Conservation (phyloP, 2,113 vertebrate species). For the Ammodytes dubius region DNA sequence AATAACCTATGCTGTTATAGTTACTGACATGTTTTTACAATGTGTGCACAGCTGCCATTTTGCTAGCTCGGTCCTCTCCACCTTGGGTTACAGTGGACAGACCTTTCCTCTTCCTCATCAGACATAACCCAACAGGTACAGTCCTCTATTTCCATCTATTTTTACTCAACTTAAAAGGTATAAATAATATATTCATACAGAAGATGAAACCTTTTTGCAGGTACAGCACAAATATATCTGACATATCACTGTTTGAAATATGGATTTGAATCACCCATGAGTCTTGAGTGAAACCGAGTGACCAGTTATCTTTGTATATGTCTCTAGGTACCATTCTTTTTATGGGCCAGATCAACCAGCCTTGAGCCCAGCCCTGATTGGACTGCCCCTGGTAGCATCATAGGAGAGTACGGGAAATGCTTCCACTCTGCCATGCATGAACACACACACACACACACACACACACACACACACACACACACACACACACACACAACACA, state of each 20-base stretch:
- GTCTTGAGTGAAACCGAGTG: not conserved
- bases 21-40: conserved; percentile 6
- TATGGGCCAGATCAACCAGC: conserved; percentile 95
- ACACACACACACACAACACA: conserved; percentile 9
- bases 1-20: not conserved
- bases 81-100: conserved; percentile 94
- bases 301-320: not conserved
- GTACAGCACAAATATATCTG: not conserved
- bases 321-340: conserved; percentile 93
- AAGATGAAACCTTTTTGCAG: not conserved
- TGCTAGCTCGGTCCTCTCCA: conserved; percentile 94
- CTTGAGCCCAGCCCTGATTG: conserved; percentile 77
- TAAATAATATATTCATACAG: not conserved
- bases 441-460: conserved; percentile 15
- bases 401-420: conserved; percentile 17
- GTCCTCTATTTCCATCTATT: not conserved
- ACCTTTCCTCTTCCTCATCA: conserved; percentile 94
- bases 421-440: conserved; percentile 38
- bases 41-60: conserved; percentile 87
- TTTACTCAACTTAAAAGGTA: not conserved
- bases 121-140: conserved; percentile 94
- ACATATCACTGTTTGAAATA: not conserved
- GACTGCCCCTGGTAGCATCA: conserved; percentile 3
- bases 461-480: conserved; percentile 16
- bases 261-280: not conserved